A percentile compares a stretch with the other conserved stretches of the same genome.
Evolutionary conservation across 2,888 invertebrate genomes (phyloP).

Genomic region (Drosophila kambysellisi): DNA sequence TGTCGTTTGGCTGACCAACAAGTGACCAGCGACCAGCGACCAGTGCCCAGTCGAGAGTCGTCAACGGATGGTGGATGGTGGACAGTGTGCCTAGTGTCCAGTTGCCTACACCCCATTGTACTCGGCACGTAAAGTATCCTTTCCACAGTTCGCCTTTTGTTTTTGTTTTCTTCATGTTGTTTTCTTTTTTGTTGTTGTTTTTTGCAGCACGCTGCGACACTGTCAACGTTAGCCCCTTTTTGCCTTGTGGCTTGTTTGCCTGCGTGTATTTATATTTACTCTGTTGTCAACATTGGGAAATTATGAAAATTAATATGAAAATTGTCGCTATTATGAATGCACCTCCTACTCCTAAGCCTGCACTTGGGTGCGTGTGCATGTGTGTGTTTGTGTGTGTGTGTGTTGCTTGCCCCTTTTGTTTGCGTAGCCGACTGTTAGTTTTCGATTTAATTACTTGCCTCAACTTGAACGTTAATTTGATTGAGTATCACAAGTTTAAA

Average conservation of each 20-base stretch:
- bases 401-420: conserved; percentile 24
- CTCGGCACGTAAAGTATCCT: conserved; percentile 63
- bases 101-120: conserved; percentile 67
- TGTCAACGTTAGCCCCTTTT: conserved; percentile 42
- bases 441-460: conserved; percentile 78
- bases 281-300: conserved; percentile 76
- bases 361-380: conserved; percentile 4
- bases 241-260: conserved; percentile 57
- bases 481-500: conserved; percentile 62
- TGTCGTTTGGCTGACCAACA: conserved; percentile 68
- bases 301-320: conserved; percentile 79
- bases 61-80: conserved; percentile 8
- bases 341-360: background rate
- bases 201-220: conserved; percentile 37
- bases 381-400: conserved; percentile 13
- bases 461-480: conserved; percentile 75
- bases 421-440: conserved; percentile 69
- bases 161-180: conserved; percentile 45
- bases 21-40: conserved; percentile 13
- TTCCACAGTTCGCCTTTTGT: conserved; percentile 60
- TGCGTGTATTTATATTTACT: conserved; percentile 72
- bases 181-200: conserved; percentile 9
- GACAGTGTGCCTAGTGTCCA: conserved; percentile 23
- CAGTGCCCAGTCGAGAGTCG: conserved; percentile 6
- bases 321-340: conserved; percentile 66